Evolutionary conservation across 92 coral and sea anemone species (phyloP).

Genomic region (Parazoanthus atlanticus): DNA sequence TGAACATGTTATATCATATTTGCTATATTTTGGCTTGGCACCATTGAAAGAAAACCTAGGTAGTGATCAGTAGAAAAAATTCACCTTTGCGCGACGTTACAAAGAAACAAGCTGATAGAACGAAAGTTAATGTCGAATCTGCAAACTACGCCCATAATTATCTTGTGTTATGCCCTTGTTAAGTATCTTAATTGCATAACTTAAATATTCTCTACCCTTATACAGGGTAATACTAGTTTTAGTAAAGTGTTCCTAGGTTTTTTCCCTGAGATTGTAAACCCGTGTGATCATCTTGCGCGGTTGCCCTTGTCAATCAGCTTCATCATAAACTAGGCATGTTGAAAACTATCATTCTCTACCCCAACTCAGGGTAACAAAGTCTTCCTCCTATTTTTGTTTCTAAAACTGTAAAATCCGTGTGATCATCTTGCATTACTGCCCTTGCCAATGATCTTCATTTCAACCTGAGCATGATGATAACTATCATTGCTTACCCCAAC

Average conservation of each 20-base stretch:
- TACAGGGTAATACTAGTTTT: too few relatives aligned
- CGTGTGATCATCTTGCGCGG: not conserved
- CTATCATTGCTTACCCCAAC: not conserved
- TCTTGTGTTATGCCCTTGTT: too few relatives aligned
- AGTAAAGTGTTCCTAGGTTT: too few relatives aligned
- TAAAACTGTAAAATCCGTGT: slow-evolving; percentile 42
- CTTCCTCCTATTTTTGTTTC: slow-evolving; percentile 52
- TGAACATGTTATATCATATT: too few relatives aligned
- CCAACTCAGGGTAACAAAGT: not conserved
- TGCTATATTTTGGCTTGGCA: not conserved
- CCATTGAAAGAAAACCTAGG: not conserved
- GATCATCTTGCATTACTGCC: not conserved
- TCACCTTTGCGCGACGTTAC: too few relatives aligned
- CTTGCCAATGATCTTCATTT: not conserved
- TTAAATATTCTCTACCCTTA: too few relatives aligned
- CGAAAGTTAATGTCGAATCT: not conserved
- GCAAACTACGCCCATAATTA: not conserved
- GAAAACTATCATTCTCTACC: not conserved
- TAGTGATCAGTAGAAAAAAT: too few relatives aligned
- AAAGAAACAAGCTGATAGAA: too few relatives aligned
- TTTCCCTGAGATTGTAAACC: too few relatives aligned
- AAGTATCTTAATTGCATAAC: too few relatives aligned
- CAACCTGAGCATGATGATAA: not conserved
- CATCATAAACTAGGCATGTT: not conserved
- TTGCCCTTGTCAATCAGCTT: not conserved